These are phyloP conservation scores for Metaphire vulgaris DNA, from an alignment of 1,140 invertebrate species.

Conservation along the genomic window DNA sequence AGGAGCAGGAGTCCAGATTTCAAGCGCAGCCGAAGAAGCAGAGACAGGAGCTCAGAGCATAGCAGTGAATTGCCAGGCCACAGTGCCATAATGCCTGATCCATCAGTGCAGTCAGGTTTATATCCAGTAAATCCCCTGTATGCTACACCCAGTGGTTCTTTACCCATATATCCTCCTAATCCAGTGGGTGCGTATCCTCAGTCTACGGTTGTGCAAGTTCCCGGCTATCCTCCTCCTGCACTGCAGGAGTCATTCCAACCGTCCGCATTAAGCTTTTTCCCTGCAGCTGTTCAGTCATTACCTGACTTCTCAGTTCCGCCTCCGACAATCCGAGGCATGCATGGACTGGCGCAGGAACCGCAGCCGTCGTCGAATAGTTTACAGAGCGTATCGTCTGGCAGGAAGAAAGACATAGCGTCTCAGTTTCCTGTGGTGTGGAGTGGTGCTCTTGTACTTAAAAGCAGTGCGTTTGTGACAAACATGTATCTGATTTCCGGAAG, in stretches of 20 bases:
- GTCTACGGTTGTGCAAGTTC: not conserved
- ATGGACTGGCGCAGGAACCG: not conserved
- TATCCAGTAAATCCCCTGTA: too few relatives aligned
- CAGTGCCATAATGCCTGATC: not conserved
- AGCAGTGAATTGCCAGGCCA: too few relatives aligned
- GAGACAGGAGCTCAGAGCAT: too few relatives aligned
- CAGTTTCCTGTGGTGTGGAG: conserved; percentile 73
- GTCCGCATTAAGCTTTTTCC: not conserved
- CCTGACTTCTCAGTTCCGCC: not conserved
- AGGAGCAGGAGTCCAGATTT: too few relatives aligned
- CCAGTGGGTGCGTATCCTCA: not conserved
- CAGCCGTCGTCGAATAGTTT: not conserved
- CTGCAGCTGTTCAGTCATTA: not conserved
- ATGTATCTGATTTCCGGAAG: conserved; percentile 94
- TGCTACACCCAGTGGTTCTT: not conserved
- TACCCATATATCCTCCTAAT: not conserved
- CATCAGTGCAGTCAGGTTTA: not conserved
- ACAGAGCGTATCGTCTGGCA: not conserved
- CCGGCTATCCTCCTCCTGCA: not conserved
- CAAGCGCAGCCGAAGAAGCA: too few relatives aligned
- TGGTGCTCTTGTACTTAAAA: conserved; percentile 88
- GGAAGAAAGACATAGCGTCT: conserved; percentile 53
- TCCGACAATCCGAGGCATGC: not conserved
- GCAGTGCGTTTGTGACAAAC: conserved; percentile 87
- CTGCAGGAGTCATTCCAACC: not conserved